Percentiles rank a stretch among this genome's conserved stretches.
These are phyloP conservation scores for Trachymyrmex septentrionalis DNA, from an alignment of 1,140 invertebrate species.

Conservation along the genomic window DNA sequence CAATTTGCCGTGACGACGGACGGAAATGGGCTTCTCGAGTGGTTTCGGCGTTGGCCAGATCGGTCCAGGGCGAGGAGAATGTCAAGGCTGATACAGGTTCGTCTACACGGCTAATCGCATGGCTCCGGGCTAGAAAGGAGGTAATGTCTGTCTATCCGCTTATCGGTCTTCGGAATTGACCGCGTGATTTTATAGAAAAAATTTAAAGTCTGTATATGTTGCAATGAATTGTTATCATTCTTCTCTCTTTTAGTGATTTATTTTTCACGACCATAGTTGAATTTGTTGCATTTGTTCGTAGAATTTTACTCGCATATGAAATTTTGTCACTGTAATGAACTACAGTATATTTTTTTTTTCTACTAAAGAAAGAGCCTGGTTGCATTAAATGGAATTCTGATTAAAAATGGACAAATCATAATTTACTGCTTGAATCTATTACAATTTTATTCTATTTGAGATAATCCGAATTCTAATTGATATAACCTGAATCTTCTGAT, in stretches of 20 bases:
- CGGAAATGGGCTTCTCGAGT: slow-evolving; percentile 72
- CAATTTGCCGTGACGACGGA: slow-evolving; percentile 71
- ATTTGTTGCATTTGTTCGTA: background rate
- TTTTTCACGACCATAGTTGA: background rate
- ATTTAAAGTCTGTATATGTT: background rate
- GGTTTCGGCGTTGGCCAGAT: slow-evolving; percentile 64
- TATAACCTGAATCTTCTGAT: no score
- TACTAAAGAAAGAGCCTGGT: no score
- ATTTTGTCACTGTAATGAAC: background rate
- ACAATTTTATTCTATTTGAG: no score
- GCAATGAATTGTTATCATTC: background rate
- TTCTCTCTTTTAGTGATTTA: background rate
- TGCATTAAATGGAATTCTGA: no score
- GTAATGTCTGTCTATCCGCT: slow-evolving; percentile 17
- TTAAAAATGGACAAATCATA: no score
- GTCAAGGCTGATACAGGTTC: slow-evolving; percentile 63
- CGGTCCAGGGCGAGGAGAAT: slow-evolving; percentile 37
- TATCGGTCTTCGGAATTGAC: slow-evolving; percentile 31
- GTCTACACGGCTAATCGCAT: slow-evolving; percentile 50
- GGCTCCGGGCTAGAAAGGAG: slow-evolving; percentile 46
- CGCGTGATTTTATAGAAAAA: slow-evolving; percentile 37
- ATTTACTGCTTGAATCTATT: no score
- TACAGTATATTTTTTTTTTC: background rate
- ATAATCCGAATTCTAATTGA: no score
- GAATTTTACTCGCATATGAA: background rate